A percentile compares a stretch with the other conserved stretches of the same genome.
Evolutionary conservation across 2,797 vertebrate species (phyloP).

Genomic region (Pitangus sulphuratus): DNA sequence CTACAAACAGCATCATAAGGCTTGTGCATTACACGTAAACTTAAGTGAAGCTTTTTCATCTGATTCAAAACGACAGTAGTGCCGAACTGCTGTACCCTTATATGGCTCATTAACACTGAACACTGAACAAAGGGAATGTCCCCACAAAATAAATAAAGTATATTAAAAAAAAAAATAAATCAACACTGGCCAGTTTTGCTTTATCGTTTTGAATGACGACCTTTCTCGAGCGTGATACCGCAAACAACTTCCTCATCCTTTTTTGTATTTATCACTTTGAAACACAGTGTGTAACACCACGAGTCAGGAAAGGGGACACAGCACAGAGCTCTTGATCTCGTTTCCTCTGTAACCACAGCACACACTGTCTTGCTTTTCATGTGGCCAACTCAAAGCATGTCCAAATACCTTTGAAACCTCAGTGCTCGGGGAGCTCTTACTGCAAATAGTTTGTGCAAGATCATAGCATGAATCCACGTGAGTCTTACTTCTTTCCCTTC

Average conservation of each 20-base stretch:
- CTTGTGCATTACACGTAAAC: constrained; percentile 49
- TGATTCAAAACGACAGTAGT: background rate
- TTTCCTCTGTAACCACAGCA: constrained; percentile 40
- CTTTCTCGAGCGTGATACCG: background rate
- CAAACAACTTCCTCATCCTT: constrained; percentile 15
- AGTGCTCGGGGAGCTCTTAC: constrained; percentile 30
- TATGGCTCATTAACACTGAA: constrained; percentile 42
- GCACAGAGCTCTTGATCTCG: constrained; percentile 9
- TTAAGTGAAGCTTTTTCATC: constrained; percentile 44
- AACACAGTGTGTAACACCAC: background rate
- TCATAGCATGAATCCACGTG: background rate
- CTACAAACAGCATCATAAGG: constrained; percentile 47
- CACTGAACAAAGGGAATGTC: background rate
- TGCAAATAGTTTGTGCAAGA: background rate
- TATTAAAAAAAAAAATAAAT: background rate
- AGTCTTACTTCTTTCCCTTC: background rate
- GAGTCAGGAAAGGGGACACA: constrained; percentile 6
- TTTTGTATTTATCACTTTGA: background rate
- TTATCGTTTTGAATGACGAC: background rate
- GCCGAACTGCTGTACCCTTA: constrained; percentile 11
- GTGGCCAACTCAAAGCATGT: constrained; percentile 47
- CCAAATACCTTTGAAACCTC: constrained; percentile 45
- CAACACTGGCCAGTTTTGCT: background rate
- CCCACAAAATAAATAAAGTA: background rate
- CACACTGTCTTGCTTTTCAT: constrained; percentile 25